Conservation (phyloP, 1,140 invertebrate genomes). For the Copidosoma floridanum region DNA sequence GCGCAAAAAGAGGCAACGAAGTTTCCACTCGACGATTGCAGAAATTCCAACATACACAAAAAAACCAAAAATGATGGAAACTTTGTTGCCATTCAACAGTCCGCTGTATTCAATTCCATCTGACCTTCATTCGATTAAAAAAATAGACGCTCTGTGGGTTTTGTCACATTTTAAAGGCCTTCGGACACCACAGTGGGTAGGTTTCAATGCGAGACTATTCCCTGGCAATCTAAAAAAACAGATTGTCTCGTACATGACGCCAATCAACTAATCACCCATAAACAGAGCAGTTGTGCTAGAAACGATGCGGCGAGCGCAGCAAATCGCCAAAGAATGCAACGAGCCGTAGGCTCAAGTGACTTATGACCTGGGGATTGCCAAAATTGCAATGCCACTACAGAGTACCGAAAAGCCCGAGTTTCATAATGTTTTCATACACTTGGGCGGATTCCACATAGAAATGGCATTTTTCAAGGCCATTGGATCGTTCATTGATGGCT, state of each 20-base stretch:
- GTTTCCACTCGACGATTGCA: slow-evolving; percentile 22
- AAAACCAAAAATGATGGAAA: slow-evolving; percentile 30
- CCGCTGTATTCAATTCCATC: not conserved
- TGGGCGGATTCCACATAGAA: slow-evolving; percentile 55
- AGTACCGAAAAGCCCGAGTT: slow-evolving; percentile 37
- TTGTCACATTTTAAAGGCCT: slow-evolving; percentile 21
- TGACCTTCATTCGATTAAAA: not conserved
- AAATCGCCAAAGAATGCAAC: slow-evolving; percentile 16
- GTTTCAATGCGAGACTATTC: slow-evolving; percentile 26
- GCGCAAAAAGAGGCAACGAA: slow-evolving; percentile 10
- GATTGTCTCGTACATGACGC: slow-evolving; percentile 34
- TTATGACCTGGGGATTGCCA: slow-evolving; percentile 48
- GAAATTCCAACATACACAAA: slow-evolving; percentile 31
- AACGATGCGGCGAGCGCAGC: slow-evolving; percentile 12
- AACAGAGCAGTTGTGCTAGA: slow-evolving; percentile 33
- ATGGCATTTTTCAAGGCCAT: slow-evolving; percentile 54
- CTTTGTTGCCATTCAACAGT: slow-evolving; percentile 14
- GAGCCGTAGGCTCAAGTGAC: slow-evolving; percentile 41
- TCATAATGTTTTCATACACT: slow-evolving; percentile 54
- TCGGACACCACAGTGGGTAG: slow-evolving; percentile 35
- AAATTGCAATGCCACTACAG: slow-evolving; percentile 46
- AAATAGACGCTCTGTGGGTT: slow-evolving; percentile 24
- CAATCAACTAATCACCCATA: slow-evolving; percentile 44
- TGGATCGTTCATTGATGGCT: slow-evolving; percentile 50
- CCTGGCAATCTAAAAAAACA: slow-evolving; percentile 27